Base-by-base conservation (phyloP, 1,140 invertebrate genomes). In the Heliconius hermathena region DNA sequence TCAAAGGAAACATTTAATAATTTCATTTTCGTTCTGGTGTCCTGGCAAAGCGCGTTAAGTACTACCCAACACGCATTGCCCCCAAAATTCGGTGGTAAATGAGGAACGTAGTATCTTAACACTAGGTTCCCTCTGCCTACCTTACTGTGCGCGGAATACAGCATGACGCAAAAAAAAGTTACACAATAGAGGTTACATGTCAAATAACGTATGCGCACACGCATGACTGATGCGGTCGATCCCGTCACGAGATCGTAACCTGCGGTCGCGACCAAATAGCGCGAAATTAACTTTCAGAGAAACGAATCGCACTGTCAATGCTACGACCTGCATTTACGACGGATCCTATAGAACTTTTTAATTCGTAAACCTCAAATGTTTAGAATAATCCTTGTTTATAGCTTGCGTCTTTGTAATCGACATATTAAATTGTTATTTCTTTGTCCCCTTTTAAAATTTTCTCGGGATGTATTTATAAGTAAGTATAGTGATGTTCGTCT, bases 281-380 rank as follows among this genome's bases (percentile, higher is more conserved):
- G 83, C 86, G 87, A 93, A 91, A 91, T 91, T 89, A 84, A 87
- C 88, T 89, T 91, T 91, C 85, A 86, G 79, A 87, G 88, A 91
- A 87, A 81, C 76, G 83, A 86, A 82, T 83, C 77, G 79, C 60
- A n/a, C 66, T 71, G 66, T 75, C 74, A 79, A 82, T 84, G 78
- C 76, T 73, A 80, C 70, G 71, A 79, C 74, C 78, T 77, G 71
- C 52, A 79, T 85, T 81, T 80, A 80, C 82, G 75, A 74, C 77
- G 41, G 33, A 70, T 57, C 74, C 78, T 81, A 76, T 81, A 76
- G 22, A 71, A 36, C n/a, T 76, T 73, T 79, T 76, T 73, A 73
- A 73, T 73, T 22, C 33, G 71, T 3, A 73, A 73, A 71, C 70
- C 70, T 71, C 70, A 71, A 36, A 71, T 71, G 70, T 36, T 71